These are phyloP conservation scores for Dynastes tityus DNA, from an alignment of 2,888 invertebrate species.

Conservation along the genomic window DNA sequence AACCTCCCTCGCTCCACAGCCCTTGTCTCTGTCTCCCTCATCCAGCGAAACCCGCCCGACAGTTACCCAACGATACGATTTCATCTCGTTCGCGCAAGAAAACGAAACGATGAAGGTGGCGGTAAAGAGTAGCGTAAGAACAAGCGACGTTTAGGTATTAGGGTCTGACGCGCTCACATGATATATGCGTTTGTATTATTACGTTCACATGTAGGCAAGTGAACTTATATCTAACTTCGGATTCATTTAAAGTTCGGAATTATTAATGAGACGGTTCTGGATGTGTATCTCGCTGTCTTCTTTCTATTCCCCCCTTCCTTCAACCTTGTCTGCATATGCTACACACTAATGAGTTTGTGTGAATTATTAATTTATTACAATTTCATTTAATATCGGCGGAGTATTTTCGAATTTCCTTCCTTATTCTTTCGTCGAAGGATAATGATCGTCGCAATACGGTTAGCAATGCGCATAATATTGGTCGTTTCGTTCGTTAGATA, in stretches of 20 bases:
- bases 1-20: background rate
- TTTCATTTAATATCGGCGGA: conserved; percentile 62
- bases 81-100: conserved; percentile 44
- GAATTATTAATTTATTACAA: conserved; percentile 69
- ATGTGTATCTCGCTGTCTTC: conserved; percentile 61
- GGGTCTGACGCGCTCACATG: conserved; percentile 59
- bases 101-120: conserved; percentile 46
- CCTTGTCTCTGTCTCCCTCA: conserved; percentile 9
- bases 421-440: background rate
- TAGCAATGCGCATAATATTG: conserved; percentile 18
- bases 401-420: conserved; percentile 31
- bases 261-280: conserved; percentile 68
- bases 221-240: conserved; percentile 67
- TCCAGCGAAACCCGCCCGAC: conserved; percentile 31
- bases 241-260: conserved; percentile 69
- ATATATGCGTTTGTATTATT: conserved; percentile 65
- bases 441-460: conserved; percentile 20
- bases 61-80: conserved; percentile 26
- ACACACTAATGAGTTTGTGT: conserved; percentile 68
- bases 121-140: conserved; percentile 54
- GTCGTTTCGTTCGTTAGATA: conserved; percentile 22
- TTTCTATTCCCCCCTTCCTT: background rate
- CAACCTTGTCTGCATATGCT: conserved; percentile 62
- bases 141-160: conserved; percentile 58
- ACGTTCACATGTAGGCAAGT: conserved; percentile 65